A percentile compares a stretch with the other conserved stretches of the same genome.
Evolutionary conservation across 1,140 invertebrate species (phyloP).

Genomic region (Bursaphelenchus mucronatus): DNA sequence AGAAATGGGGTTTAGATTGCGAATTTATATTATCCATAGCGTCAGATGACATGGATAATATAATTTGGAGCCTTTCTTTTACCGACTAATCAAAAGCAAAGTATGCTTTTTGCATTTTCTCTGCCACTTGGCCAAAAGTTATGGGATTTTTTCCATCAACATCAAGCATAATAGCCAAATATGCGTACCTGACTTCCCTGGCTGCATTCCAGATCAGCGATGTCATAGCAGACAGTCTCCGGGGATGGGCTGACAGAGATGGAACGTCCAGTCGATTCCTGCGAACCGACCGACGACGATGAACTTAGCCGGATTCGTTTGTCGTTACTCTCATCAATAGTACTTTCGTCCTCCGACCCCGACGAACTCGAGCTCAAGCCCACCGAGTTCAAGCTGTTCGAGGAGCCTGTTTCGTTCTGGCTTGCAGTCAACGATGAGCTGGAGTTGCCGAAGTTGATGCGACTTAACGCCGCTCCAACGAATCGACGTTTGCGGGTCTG

Average conservation of each 20-base stretch:
- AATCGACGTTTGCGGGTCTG: neutral
- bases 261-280: neutral
- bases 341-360: no score
- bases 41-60: neutral
- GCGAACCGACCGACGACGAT: constrained; percentile 7
- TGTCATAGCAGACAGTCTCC: no score
- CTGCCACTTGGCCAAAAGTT: neutral
- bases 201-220: neutral
- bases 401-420: neutral
- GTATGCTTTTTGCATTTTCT: no score
- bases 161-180: neutral
- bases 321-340: neutral
- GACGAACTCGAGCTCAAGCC: neutral
- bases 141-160: neutral
- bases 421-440: neutral
- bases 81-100: neutral
- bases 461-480: neutral
- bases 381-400: neutral
- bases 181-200: neutral
- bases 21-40: no score
- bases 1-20: no score
- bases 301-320: constrained; percentile 14
- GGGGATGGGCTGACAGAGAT: no score
- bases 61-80: neutral
- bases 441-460: neutral